Base-by-base conservation (phyloP, 1,140 invertebrate genomes). In the Copidosoma floridanum region DNA sequence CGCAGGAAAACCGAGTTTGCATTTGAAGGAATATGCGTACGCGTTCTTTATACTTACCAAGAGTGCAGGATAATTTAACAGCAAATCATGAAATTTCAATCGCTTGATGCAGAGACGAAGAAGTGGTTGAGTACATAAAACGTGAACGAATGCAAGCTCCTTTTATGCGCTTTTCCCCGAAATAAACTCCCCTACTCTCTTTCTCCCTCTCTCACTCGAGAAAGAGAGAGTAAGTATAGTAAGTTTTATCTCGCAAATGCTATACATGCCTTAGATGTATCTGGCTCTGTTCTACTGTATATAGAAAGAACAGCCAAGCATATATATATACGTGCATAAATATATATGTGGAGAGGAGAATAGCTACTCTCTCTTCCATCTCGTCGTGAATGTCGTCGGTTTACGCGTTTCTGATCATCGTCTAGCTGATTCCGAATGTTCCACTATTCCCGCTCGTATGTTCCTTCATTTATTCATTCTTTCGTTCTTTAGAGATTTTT, bases 371-470 rank as follows among this genome's bases (percentile, higher is more conserved):
- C 47, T 61, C 14, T 35, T 35, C 40, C 59, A 51, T 55, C n/a
- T n/a, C n/a, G n/a, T n/a, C n/a, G n/a, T n/a, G n/a, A n/a, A n/a
- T n/a, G n/a, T n/a, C 59, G 46, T 8, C 52, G 53, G 55, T 61
- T 61, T 61, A 61, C 46, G 46, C 24, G 37, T 38, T 43, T 56
- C 59, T 27, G 59, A 61, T 61, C 59, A 61, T 61, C 44, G 59
- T 56, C 50, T 56, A 35, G 59, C 18, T 47, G 43, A 61, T 61
- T 56, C 47, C 52, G 29, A 61, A 61, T 55, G 51, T 61, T 61
- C 52, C 37, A n/a, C n/a, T n/a, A n/a, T n/a, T n/a, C n/a, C 55
- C 44, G 44, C 58, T 55, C 58, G 51, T 61, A 61, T 32, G 44
- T 55, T 55, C 40, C 18, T n/a, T n/a, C n/a, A n/a, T n/a, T n/a